phyloP scores from a whole-genome alignment of 1,140 invertebrate species.

The Melanaphis sacchari region DNA sequence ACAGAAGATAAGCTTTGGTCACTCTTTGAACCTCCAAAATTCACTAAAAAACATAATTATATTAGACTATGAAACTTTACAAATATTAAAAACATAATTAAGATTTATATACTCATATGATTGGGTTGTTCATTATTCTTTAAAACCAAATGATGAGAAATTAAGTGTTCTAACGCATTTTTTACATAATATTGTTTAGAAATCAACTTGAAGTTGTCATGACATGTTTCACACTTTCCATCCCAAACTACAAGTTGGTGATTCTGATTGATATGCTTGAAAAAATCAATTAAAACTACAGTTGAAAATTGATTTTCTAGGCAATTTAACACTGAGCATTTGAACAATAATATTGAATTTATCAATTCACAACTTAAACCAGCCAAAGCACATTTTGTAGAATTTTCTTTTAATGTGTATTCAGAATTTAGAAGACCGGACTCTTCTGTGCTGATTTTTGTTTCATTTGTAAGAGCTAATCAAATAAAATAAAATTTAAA shows the following conservation, averaged over 20 bases:
- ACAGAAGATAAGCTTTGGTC: not conserved
- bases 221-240: not conserved
- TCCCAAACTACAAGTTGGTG: slow-evolving; percentile 14
- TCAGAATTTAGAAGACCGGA: not conserved
- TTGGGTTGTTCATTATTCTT: not conserved
- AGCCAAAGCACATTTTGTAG: not conserved
- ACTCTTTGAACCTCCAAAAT: not conserved
- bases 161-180: slow-evolving; percentile 38
- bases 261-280: slow-evolving; percentile 1
- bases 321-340: not conserved
- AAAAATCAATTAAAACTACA: slow-evolving; percentile 10
- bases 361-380: slow-evolving; percentile 19
- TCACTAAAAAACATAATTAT: not conserved
- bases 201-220: not conserved
- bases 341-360: slow-evolving; percentile 20
- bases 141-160: not conserved
- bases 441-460: not conserved
- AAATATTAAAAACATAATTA: not conserved
- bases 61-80: not conserved
- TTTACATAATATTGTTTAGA: not conserved
- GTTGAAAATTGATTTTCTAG: slow-evolving; percentile 9
- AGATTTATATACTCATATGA: not conserved
- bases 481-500: not conserved
- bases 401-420: slow-evolving; percentile 11
- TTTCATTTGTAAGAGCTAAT: not conserved